Base-by-base conservation (phyloP, 2,888 invertebrate genomes). In the Leptinotarsa haldemani region DNA sequence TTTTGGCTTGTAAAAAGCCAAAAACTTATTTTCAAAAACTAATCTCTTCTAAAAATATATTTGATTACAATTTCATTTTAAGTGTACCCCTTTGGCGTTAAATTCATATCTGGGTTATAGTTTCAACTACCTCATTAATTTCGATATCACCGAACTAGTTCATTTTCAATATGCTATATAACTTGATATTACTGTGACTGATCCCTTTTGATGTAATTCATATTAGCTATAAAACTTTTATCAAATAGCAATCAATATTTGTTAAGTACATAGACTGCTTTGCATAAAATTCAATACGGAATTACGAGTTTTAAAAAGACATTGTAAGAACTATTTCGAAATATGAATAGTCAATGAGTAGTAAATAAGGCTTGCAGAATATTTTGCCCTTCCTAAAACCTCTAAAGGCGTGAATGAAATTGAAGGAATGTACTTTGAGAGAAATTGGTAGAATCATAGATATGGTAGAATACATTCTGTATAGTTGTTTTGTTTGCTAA, bases 281-380 rank as follows among this genome's bases (percentile, higher is more conserved):
- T 84, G 84, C 84, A 83, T 84, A 80, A 83, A 74, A 64, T 74
- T 65, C 73, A 83, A 56, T 81, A 82, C 83, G 83, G 83, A 83
- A 83, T 83, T 83, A 78, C 78, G 48, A 73, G 69, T 40, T 53
- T 71, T 65, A 58, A 15, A 30, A 18, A 30, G 56, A 56, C 22
- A 30, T 40, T 58, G 7, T 15, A 25, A 15, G 22, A 58, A 22
- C 15, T 58, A 61, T 25, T 69, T 46, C 58, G 30, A 18, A 46
- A 69, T 69, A 47, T 69, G 22, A 58, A 56, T 25, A 40, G 22
- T 56, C 25, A 40, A 69, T 46, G 30, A 58, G 40, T 18, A 30
- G 16, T 3, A 67, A 20, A 52, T 30, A 25, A 20, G 2, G n/a
- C 7, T 16, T 20, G 12, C 56, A 56, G 56, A 22, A 20, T 9